Percentiles rank a stretch among this genome's conserved stretches.
Conservation (phyloP, 2,113 vertebrate genomes). For the Takifugu bimaculatus region DNA sequence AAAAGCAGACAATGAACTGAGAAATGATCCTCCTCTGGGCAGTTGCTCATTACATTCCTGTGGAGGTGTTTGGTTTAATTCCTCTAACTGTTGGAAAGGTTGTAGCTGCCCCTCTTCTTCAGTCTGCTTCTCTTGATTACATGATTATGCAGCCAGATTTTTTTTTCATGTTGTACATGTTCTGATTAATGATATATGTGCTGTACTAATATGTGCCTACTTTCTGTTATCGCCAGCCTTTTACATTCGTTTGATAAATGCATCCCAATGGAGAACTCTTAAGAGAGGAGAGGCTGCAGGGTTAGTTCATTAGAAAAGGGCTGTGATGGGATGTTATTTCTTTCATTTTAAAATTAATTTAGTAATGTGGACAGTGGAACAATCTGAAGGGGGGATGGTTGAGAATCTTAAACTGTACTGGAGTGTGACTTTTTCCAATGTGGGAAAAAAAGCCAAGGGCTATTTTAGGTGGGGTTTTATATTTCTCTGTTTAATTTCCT, state of each 20-base stretch:
- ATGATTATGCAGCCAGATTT: not conserved
- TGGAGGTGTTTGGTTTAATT: slow-evolving; percentile 22
- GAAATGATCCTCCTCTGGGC: slow-evolving; percentile 2
- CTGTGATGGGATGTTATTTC: too few relatives aligned
- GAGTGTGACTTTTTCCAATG: not conserved
- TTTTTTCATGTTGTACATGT: not conserved
- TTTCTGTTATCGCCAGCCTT: too few relatives aligned
- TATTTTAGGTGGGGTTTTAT: not conserved
- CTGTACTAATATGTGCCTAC: not conserved
- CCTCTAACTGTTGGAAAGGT: slow-evolving; percentile 10
- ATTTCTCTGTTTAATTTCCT: not conserved
- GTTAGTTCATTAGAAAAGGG: too few relatives aligned
- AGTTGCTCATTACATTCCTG: slow-evolving; percentile 22
- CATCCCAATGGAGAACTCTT: too few relatives aligned
- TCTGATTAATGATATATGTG: not conserved
- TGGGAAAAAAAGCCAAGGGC: not conserved
- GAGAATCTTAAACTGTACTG: too few relatives aligned
- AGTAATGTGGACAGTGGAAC: too few relatives aligned
- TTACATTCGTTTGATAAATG: too few relatives aligned
- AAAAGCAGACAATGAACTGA: not conserved
- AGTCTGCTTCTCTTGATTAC: not conserved
- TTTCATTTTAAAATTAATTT: too few relatives aligned
- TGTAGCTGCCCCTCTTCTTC: not conserved
- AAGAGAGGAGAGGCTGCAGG: too few relatives aligned
- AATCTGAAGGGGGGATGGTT: too few relatives aligned